phyloP scores from a whole-genome alignment of 2,797 vertebrate genomes.

The Glossophaga mutica region DNA sequence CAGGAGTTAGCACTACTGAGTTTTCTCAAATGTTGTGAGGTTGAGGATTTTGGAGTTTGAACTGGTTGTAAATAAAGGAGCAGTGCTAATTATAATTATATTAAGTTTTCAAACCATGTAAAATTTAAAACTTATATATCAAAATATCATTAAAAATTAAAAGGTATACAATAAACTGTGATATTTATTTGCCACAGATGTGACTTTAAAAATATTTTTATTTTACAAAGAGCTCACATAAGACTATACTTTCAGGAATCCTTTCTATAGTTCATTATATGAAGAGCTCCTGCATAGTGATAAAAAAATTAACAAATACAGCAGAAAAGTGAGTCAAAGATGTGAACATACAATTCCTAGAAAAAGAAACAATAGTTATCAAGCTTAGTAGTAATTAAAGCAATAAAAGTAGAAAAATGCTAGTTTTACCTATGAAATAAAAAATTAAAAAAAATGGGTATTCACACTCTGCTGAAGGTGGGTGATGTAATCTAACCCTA shows the following conservation, averaged over 20 bases:
- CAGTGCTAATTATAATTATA: neutral
- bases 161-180: neutral
- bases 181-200: conserved; percentile 15
- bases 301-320: neutral
- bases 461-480: neutral
- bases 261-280: no score
- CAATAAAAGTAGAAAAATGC: neutral
- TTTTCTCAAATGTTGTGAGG: neutral
- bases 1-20: neutral
- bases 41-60: neutral
- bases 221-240: neutral
- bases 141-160: conserved; percentile 12
- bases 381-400: neutral
- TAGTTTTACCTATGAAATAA: neutral
- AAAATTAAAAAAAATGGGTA: neutral
- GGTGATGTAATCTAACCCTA: neutral
- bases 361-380: neutral
- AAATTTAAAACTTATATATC: neutral
- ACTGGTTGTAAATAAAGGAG: neutral
- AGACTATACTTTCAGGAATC: no score
- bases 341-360: neutral
- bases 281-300: neutral
- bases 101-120: neutral
- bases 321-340: neutral
- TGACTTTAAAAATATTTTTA: neutral